Percentiles rank a stretch among this genome's conserved stretches.
phyloP scores from a whole-genome alignment of 2,888 invertebrate genomes.

The Cephus sareptanus region DNA sequence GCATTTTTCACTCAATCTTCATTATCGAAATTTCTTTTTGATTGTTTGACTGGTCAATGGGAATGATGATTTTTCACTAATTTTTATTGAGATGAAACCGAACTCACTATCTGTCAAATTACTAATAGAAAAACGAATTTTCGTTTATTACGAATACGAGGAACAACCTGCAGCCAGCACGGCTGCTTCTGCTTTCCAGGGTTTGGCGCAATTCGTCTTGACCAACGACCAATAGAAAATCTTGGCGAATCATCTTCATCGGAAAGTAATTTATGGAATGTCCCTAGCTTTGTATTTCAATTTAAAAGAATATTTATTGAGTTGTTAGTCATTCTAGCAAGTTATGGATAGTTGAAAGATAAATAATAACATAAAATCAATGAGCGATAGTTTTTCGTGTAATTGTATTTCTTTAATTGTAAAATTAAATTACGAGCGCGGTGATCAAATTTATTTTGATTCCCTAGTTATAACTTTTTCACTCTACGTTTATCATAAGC shows the following conservation, averaged over 20 bases:
- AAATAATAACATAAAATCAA: neutral
- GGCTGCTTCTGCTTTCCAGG: neutral
- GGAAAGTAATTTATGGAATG: neutral
- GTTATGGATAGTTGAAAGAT: neutral
- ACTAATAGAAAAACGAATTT: neutral
- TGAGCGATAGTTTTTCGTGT: neutral
- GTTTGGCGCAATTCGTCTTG: neutral
- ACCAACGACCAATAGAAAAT: neutral
- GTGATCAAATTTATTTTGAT: neutral
- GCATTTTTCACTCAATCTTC: neutral
- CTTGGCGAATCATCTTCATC: neutral
- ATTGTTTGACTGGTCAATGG: neutral
- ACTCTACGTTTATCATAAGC: neutral
- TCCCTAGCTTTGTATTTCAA: neutral
- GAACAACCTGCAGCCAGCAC: neutral
- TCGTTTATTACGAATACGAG: neutral
- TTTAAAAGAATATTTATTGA: neutral
- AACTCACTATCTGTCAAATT: neutral
- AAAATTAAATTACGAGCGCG: neutral
- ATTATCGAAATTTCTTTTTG: neutral
- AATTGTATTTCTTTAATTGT: neutral
- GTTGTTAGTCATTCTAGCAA: neutral
- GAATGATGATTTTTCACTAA: neutral
- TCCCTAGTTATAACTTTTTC: neutral
- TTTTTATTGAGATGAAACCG: neutral